phyloP scores from a whole-genome alignment of 1,140 invertebrate genomes.

The Wasmannia auropunctata region DNA sequence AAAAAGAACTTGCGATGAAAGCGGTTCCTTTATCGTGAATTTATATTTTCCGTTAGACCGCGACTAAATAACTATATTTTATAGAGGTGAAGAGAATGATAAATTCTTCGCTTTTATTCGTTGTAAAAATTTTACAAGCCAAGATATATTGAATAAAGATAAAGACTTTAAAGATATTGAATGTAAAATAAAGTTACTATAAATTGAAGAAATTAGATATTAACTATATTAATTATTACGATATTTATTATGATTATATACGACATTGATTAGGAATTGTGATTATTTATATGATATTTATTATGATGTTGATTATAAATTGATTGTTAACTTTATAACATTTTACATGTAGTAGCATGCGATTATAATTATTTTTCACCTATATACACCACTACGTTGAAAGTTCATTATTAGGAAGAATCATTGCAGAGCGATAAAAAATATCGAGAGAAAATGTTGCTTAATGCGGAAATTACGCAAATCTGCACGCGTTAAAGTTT shows the following conservation, averaged over 20 bases:
- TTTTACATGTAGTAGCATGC: background rate
- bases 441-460: background rate
- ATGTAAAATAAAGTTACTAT: background rate
- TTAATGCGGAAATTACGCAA: constrained; percentile 34
- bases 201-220: background rate
- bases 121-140: constrained; percentile 4
- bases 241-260: no score
- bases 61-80: background rate
- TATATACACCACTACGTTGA: background rate
- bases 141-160: no score
- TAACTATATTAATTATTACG: no score
- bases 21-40: background rate
- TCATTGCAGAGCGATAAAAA: background rate
- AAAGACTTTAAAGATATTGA: no score
- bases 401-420: background rate
- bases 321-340: background rate
- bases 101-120: background rate
- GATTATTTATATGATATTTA: no score
- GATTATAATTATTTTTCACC: background rate
- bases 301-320: background rate
- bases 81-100: background rate
- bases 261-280: no score
- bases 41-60: background rate
- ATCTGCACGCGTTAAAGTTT: constrained; percentile 67
- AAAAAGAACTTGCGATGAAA: background rate